Evolutionary conservation across 2,797 vertebrate genomes (phyloP).

Genomic region (Mus caroli): DNA sequence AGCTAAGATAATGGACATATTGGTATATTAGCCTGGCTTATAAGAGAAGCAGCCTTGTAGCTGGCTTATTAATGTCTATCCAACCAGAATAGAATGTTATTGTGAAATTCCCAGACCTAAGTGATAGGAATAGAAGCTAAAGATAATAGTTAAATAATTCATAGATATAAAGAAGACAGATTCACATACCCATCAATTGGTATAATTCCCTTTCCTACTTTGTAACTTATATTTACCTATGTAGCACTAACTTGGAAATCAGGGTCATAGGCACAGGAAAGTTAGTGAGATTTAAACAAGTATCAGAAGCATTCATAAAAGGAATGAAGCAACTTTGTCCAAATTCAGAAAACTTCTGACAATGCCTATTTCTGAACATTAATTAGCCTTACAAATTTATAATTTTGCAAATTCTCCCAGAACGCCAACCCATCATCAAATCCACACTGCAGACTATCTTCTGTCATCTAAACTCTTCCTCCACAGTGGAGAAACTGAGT

Average conservation of each 20-base stretch:
- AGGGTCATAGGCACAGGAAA: neutral
- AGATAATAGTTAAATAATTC: neutral
- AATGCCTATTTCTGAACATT: neutral
- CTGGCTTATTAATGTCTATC: neutral
- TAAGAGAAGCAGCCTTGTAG: neutral
- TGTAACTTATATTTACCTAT: neutral
- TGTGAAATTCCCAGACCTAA: constrained; percentile 1
- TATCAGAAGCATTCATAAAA: neutral
- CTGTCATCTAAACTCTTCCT: neutral
- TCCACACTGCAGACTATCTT: neutral
- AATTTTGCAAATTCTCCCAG: neutral
- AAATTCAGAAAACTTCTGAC: neutral
- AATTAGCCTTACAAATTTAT: neutral
- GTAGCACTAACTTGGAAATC: neutral
- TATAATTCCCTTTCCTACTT: neutral
- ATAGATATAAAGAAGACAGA: neutral
- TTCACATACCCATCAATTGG: neutral
- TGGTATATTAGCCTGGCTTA: neutral
- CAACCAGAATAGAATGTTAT: neutral
- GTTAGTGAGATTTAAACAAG: neutral
- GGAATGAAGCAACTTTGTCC: neutral
- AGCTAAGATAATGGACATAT: neutral
- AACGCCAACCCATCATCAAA: neutral
- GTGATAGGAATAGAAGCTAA: neutral
- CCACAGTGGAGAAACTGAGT: neutral